These are phyloP conservation scores for Cricetomys ansorgei DNA, from an alignment of 2,113 vertebrate species.

Conservation along the genomic window DNA sequence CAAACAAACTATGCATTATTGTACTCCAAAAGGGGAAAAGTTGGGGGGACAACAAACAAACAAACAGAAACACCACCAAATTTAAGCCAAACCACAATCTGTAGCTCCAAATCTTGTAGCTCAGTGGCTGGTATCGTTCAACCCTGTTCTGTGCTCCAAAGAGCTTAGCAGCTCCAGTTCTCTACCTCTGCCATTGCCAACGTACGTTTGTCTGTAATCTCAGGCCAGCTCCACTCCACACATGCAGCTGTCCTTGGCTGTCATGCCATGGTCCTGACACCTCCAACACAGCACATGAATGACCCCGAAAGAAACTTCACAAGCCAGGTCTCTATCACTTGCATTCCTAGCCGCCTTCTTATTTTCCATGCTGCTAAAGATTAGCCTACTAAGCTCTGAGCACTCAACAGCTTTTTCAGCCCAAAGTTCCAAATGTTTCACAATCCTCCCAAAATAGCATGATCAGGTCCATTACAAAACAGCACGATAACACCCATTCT, in stretches of 20 bases:
- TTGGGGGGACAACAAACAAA: background rate
- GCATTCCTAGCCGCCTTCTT: background rate
- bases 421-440: background rate
- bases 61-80: too few species aligned
- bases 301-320: background rate
- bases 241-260: background rate
- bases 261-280: background rate
- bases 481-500: background rate
- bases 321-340: background rate
- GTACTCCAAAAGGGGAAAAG: background rate
- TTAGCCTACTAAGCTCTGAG: background rate
- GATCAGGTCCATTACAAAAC: background rate
- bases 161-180: background rate
- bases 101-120: background rate
- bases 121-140: background rate
- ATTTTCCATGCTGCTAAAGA: background rate
- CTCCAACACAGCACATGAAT: background rate
- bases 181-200: background rate
- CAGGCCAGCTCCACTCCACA: background rate
- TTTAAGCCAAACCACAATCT: background rate
- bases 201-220: background rate
- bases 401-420: background rate
- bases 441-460: background rate
- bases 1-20: background rate
- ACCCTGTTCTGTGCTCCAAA: background rate